Evolutionary conservation across 2,888 invertebrate species (phyloP).

Genomic region (Tachina grossa): DNA sequence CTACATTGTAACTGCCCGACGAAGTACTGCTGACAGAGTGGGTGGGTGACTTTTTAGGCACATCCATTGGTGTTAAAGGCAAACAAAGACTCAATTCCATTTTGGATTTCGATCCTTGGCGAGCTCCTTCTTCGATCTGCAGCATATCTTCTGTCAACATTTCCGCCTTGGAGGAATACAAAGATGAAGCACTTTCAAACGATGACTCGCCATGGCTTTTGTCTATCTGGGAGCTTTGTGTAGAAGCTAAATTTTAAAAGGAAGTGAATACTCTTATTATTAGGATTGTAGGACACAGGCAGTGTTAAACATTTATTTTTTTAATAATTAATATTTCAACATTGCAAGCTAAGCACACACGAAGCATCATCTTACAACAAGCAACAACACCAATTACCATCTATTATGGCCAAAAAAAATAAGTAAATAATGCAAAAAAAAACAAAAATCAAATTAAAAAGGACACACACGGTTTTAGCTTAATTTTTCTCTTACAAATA

Average conservation of each 20-base stretch:
- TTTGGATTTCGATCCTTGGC: constrained; percentile 49
- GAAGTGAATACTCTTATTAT: not conserved
- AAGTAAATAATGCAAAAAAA: constrained; percentile 6
- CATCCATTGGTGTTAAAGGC: constrained; percentile 72
- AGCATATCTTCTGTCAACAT: constrained; percentile 86
- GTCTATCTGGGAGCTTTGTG: constrained; percentile 84
- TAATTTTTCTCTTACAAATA: constrained; percentile 26
- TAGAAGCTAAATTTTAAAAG: constrained; percentile 78
- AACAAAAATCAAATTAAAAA: constrained; percentile 29
- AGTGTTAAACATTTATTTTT: constrained; percentile 33
- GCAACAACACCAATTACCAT: constrained; percentile 82
- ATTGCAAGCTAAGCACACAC: constrained; percentile 72
- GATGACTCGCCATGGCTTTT: constrained; percentile 90
- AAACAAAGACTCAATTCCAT: constrained; percentile 66
- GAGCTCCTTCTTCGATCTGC: constrained; percentile 78
- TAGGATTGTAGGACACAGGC: too few species aligned
- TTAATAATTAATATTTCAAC: constrained; percentile 20
- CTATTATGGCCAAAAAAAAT: constrained; percentile 62
- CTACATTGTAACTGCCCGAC: constrained; percentile 85
- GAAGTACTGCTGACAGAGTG: constrained; percentile 85
- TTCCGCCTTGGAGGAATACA: constrained; percentile 91
- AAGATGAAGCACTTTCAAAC: constrained; percentile 93
- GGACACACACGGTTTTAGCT: constrained; percentile 51
- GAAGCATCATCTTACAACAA: constrained; percentile 79
- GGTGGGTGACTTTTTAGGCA: constrained; percentile 82